These are phyloP conservation scores for Prorops nasuta DNA, from an alignment of 1,140 invertebrate species.

Conservation along the genomic window DNA sequence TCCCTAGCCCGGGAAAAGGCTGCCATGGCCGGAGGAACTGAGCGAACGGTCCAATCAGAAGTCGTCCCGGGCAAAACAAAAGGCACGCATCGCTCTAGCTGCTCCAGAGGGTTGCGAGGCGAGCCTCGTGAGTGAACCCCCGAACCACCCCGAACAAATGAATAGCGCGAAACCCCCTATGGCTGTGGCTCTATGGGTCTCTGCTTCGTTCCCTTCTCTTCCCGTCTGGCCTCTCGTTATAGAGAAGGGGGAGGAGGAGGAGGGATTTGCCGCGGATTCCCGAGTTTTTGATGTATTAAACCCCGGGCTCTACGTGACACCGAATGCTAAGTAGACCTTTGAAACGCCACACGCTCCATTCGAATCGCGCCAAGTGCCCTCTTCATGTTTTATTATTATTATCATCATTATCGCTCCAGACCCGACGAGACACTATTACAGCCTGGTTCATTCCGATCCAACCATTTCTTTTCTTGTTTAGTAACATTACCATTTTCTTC, in stretches of 20 bases:
- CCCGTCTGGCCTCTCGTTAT: too few relatives aligned
- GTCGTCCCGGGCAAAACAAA: constrained; percentile 45
- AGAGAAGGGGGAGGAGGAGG: constrained; percentile 21
- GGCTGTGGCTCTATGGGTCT: too few relatives aligned
- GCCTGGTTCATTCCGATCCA: too few relatives aligned
- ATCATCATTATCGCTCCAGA: constrained; percentile 16
- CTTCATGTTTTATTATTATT: constrained; percentile 9
- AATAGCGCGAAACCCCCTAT: constrained; percentile 35
- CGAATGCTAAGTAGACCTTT: constrained; percentile 56
- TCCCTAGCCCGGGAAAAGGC: constrained; percentile 44
- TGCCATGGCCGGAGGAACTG: constrained; percentile 48
- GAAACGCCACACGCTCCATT: constrained; percentile 41
- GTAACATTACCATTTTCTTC: too few relatives aligned
- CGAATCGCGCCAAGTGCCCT: constrained; percentile 18
- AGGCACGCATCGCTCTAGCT: constrained; percentile 36
- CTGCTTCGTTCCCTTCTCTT: too few relatives aligned
- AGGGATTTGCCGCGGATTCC: constrained; percentile 20
- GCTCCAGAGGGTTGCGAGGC: constrained; percentile 40
- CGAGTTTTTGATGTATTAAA: constrained; percentile 58
- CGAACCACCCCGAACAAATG: constrained; percentile 54
- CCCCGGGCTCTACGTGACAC: constrained; percentile 54
- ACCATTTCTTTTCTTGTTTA: too few relatives aligned
- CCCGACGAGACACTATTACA: too few relatives aligned
- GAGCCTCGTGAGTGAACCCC: too few relatives aligned
- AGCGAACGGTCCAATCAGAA: constrained; percentile 53